Base-by-base conservation (phyloP, 2,113 vertebrate genomes). In the Nansenia antarctica region DNA sequence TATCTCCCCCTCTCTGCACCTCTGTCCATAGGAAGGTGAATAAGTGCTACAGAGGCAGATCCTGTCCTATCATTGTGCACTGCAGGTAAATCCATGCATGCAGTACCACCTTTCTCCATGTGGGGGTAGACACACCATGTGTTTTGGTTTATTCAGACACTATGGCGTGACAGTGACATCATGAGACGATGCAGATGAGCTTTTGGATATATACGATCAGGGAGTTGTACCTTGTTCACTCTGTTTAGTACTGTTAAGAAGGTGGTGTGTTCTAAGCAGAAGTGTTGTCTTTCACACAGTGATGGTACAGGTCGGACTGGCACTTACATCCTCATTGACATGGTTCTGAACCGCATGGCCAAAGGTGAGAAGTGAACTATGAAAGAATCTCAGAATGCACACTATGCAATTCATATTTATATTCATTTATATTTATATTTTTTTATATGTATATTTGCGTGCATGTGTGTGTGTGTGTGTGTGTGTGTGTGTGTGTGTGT, bases 311-410 rank as follows among this genome's bases (percentile, higher is more conserved):
- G 98, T 24, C 94, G 96, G 69, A 96, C 96, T 0, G 98, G 98
- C 35, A 99, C 97, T 0, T 99, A 99, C 81, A 95, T 98, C 82
- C 94, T 99, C 27, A 89, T 98, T 0, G 98, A 99, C 87, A 99
- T 99, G 98, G 98, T 98, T 69, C 91, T 99, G 65, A 99, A 98
- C 79, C 94, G 98, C 54, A 99, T 99, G 97, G 95, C 96, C 29
- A 99, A 99, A 95, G 98, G 98, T 99, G 82, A 88, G 88, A n/a
- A n/a, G n/a, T n/a, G n/a, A n/a, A n/a, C n/a, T n/a, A n/a, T n/a
- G n/a, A n/a, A n/a, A n/a, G n/a, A n/a, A n/a, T n/a, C n/a, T n/a
- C n/a, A n/a, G n/a, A n/a, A n/a, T n/a, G n/a, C n/a, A n/a, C n/a
- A n/a, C n/a, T n/a, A n/a, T n/a, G n/a, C n/a, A n/a, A n/a, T n/a